A percentile compares a stretch with the other conserved stretches of the same genome.
Conservation (phyloP, 2,888 invertebrate species). For the Heliconius erato region DNA sequence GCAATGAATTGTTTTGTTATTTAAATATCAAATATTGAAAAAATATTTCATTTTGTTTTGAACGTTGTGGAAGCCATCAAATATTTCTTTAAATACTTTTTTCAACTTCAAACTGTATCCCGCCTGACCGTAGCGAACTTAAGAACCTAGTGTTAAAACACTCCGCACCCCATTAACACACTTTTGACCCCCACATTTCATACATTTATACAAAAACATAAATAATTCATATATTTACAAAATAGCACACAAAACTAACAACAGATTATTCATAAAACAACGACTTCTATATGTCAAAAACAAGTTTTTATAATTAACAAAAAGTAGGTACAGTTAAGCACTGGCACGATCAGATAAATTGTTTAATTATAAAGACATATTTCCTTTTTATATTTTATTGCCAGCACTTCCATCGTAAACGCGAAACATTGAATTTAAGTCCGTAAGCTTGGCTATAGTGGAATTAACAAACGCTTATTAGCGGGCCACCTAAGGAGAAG, state of each 20-base stretch:
- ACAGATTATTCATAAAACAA: neutral
- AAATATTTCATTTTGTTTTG: neutral
- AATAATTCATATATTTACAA: no score
- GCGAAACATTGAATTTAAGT: constrained; percentile 45
- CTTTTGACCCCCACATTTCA: no score
- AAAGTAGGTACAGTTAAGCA: constrained; percentile 10
- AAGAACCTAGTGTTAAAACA: no score
- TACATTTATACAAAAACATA: no score
- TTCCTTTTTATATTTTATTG: constrained; percentile 34
- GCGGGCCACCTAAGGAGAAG: constrained; percentile 81
- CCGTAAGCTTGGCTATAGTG: constrained; percentile 47
- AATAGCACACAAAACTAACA: neutral
- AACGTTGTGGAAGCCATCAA: no score
- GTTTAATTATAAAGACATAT: constrained; percentile 31
- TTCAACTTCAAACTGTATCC: no score
- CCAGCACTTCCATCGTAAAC: constrained; percentile 45
- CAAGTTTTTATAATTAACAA: constrained; percentile 25
- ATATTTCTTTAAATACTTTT: no score
- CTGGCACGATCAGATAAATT: constrained; percentile 23
- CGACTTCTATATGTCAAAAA: constrained; percentile 4
- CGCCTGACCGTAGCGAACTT: no score
- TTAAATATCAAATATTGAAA: neutral
- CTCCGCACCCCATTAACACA: no score
- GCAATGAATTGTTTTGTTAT: neutral
- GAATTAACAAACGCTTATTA: constrained; percentile 78